phyloP scores from a whole-genome alignment of 1,140 invertebrate genomes.

The Ips typographus region DNA sequence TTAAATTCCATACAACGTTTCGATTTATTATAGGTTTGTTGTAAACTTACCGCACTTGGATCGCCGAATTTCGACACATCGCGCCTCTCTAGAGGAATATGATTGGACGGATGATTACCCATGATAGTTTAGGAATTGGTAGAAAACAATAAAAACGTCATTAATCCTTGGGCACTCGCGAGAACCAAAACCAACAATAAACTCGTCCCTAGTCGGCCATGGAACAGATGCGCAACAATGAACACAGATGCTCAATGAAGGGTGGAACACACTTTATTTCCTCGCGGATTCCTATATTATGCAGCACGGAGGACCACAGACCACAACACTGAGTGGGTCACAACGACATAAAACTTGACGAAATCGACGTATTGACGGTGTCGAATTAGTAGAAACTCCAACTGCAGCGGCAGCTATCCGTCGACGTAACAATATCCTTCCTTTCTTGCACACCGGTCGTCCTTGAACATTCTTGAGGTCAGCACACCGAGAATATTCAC shows the following conservation, averaged over 20 bases:
- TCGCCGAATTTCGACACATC: slow-evolving; percentile 47
- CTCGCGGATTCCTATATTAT: slow-evolving; percentile 6
- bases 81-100: slow-evolving; percentile 65
- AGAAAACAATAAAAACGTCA: slow-evolving; percentile 23
- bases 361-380: too few species aligned
- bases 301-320: background rate
- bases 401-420: background rate
- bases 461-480: slow-evolving; percentile 34
- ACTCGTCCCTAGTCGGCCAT: slow-evolving; percentile 7
- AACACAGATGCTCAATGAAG: slow-evolving; percentile 39
- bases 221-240: slow-evolving; percentile 37
- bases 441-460: slow-evolving; percentile 25
- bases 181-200: slow-evolving; percentile 17
- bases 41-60: slow-evolving; percentile 42
- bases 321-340: too few species aligned
- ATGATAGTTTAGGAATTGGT: slow-evolving; percentile 48
- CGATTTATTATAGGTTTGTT: too few species aligned
- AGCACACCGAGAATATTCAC: slow-evolving; percentile 24
- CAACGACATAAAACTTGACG: too few species aligned
- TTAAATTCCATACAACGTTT: too few species aligned
- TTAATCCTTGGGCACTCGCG: slow-evolving; percentile 14
- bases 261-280: slow-evolving; percentile 13
- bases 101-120: slow-evolving; percentile 71
- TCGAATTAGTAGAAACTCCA: background rate
- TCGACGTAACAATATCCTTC: slow-evolving; percentile 11